Evolutionary conservation across 2,888 invertebrate genomes (phyloP).

Genomic region (Leucoptera coffeella): DNA sequence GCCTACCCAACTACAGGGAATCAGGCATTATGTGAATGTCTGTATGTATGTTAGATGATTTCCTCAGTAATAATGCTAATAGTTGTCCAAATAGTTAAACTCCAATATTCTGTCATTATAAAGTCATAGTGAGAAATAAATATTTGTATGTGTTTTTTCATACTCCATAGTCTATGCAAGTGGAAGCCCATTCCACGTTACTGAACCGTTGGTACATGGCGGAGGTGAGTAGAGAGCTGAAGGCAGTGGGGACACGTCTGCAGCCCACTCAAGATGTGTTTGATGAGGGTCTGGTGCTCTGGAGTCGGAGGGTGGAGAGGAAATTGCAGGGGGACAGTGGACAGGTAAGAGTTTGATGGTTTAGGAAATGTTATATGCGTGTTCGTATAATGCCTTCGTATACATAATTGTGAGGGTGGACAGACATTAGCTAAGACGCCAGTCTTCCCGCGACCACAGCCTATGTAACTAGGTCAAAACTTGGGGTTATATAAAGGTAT

Average conservation of each 20-base stretch:
- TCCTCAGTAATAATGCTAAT: slow-evolving; percentile 1
- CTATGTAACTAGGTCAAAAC: no score
- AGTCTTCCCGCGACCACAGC: no score
- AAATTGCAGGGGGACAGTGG: slow-evolving; percentile 10
- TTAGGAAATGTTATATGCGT: slow-evolving; percentile 4
- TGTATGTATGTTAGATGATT: not conserved
- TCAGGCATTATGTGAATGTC: not conserved
- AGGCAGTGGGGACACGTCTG: slow-evolving; percentile 12
- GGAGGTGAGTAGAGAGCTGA: slow-evolving; percentile 14
- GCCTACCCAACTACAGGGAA: no score
- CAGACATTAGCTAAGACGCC: no score
- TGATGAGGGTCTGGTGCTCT: slow-evolving; percentile 15
- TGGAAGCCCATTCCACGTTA: slow-evolving; percentile 27
- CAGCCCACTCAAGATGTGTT: slow-evolving; percentile 9
- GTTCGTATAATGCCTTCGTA: no score
- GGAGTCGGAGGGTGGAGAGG: slow-evolving; percentile 13
- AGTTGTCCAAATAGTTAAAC: no score
- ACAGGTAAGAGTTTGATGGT: no score
- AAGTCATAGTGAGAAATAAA: no score
- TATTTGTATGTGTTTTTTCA: slow-evolving; percentile 3
- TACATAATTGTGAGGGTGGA: no score
- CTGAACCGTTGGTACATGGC: slow-evolving; percentile 19
- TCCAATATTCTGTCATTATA: no score
- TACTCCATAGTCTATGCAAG: slow-evolving; percentile 23
- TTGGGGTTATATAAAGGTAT: no score